Evolutionary conservation across 2,797 vertebrate species (phyloP), one percentile per base, ranked within the genome.

Genomic region (Urosaurus nigricauda): DNA sequence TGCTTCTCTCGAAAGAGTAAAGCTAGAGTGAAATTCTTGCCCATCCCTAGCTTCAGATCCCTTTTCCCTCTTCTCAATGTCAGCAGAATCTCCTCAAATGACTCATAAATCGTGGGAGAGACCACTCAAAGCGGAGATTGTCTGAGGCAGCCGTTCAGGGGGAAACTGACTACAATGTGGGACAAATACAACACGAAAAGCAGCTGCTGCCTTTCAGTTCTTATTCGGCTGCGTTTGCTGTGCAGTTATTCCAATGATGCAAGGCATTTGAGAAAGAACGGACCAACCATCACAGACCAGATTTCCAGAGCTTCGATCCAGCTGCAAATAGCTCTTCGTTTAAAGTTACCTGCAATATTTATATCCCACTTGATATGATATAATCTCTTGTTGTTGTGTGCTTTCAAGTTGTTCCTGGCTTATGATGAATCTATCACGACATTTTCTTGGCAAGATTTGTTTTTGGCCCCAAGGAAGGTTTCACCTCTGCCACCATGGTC

Each of bases 81-180:
- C n/a, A 77, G 75, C 53, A 87, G 70, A 87, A 68, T 77, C 86
- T 89, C 78, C 71, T 71, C 68, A 84, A 84, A 58, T 84, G 65
- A 58, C 47, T 74, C 74, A 29, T 5, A 12, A 63, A 43, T 82
- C 58, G 14, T 35, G 17, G 65, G 43, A 47, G 43, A 47, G 65
- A 40, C 40, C 24, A 29, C 40, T 65, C 80, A 70, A 70, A 65
- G 80, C 21, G 63, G 43, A 19, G 65, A 19, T 51, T 40, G 29
- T 70, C 32, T 83, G 65, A n/a, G 40, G n/a, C 8, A 47, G 51
- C 65, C 37, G 14, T n/a, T 40, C 37, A 24, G 60, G 26, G 37
- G 58, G 35, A 82, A 82, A 58, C 35, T 35, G 9, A 26, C 47
- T 4, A 63, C 32, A 12, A 26, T 7, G 35, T 63, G 58, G 14